Percentiles rank a stretch among this genome's conserved stretches.
Evolutionary conservation across 2,113 vertebrate genomes (phyloP).

Genomic region (Phodopus roborovskii): DNA sequence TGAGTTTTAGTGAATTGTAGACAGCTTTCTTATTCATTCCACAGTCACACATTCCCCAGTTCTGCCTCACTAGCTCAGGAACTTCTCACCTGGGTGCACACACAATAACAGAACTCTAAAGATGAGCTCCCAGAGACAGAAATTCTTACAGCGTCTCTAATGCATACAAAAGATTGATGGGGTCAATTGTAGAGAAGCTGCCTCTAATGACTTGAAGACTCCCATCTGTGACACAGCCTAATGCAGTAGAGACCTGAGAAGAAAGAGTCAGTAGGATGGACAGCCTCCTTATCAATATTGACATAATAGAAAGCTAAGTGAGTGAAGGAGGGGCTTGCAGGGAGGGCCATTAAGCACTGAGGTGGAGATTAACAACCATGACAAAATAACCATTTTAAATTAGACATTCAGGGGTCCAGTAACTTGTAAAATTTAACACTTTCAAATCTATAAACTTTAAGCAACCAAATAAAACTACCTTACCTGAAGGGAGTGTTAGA

Average conservation of each 20-base stretch:
- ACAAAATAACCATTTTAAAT: constrained; percentile 79
- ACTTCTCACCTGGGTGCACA: constrained; percentile 53
- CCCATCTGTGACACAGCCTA: constrained; percentile 80
- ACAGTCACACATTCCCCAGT: constrained; percentile 27
- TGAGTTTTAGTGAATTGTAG: constrained; percentile 65
- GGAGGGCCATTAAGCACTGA: constrained; percentile 41
- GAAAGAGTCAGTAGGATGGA: constrained; percentile 80
- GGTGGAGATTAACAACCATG: constrained; percentile 77
- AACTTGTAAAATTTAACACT: constrained; percentile 12
- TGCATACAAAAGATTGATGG: constrained; percentile 76
- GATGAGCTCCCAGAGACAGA: constrained; percentile 56
- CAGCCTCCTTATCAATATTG: constrained; percentile 82
- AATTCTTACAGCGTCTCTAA: constrained; percentile 65
- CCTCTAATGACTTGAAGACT: constrained; percentile 83
- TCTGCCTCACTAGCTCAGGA: constrained; percentile 70
- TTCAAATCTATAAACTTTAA: constrained; percentile 40
- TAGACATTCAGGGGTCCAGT: constrained; percentile 60
- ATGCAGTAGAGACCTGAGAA: constrained; percentile 69
- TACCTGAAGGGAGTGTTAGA: background rate
- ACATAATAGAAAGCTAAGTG: constrained; percentile 75
- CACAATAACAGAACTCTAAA: constrained; percentile 60
- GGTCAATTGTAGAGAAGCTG: constrained; percentile 77
- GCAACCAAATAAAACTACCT: background rate
- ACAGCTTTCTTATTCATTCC: constrained; percentile 48
- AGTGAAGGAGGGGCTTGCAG: background rate